Percentiles rank a stretch among this genome's conserved stretches.
Evolutionary conservation across 2,797 vertebrate species (phyloP).

Genomic region (Halcyon badia): DNA sequence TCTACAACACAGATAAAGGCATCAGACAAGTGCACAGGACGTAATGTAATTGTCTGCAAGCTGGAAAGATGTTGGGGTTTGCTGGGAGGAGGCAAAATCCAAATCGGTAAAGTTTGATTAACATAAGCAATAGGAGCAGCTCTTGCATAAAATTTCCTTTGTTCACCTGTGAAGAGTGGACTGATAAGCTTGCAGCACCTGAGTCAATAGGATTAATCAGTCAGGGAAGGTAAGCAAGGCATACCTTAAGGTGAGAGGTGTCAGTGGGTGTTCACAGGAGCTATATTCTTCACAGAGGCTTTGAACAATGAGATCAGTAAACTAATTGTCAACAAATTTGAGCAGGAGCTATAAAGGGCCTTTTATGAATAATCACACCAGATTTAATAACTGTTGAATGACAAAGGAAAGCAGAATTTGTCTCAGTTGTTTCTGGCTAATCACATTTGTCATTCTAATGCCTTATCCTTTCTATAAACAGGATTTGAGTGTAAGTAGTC

Average conservation of each 20-base stretch:
- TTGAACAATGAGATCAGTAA: background rate
- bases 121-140: background rate
- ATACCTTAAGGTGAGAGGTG: background rate
- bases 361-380: background rate
- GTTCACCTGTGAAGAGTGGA: background rate
- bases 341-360: background rate
- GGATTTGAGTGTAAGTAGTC: background rate
- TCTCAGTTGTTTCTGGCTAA: background rate
- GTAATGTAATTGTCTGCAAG: conserved; percentile 38
- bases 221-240: background rate
- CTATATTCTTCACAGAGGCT: background rate
- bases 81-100: background rate
- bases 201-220: conserved; percentile 32
- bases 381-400: background rate
- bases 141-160: conserved; percentile 30
- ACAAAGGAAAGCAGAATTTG: background rate
- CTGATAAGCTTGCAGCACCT: conserved; percentile 4
- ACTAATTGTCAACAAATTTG: background rate
- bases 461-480: background rate
- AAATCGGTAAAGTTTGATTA: conserved; percentile 33
- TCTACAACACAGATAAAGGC: conserved; percentile 5
- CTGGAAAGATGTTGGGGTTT: background rate
- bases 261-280: background rate
- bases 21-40: conserved; percentile 15
- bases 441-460: background rate